Evolutionary conservation across 2,797 vertebrate genomes (phyloP), one percentile per base, ranked within the genome.

Genomic region (Neomorphus geoffroyi): DNA sequence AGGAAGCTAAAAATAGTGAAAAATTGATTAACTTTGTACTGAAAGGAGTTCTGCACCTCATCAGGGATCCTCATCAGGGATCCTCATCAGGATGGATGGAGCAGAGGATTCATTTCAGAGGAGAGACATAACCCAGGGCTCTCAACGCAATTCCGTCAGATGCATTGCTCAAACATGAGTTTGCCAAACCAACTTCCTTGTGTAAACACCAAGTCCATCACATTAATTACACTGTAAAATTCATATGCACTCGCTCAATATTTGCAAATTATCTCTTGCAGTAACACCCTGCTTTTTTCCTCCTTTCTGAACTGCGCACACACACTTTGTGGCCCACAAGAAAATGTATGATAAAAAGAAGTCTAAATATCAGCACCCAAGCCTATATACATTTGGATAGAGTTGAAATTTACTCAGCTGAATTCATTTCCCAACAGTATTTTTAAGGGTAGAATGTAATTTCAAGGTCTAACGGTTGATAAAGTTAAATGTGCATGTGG

Each of bases 401-500:
- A 91, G 65, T 61, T 78, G 74, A 64, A 78, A 91, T 97, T 96
- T 96, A 87, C 78, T 86, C 84, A 95, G 81, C 67, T 93, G 88
- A 94, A 87, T 95, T 96, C 22, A 95, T 95, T 94, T 96, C 93
- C 90, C 93, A 85, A 22, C 50, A 85, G 92, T 82, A 71, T 78
- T 92, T 95, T 95, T 96, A 95, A 92, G 75, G 46, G 64, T 64
- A 89, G 90, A 94, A 96, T 91, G 92, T 64, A 93, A 96, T 97
- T 96, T 97, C 93, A 95, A 94, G 88, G 93, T 93, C 90, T 95
- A 95, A 85, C 0, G 19, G 79, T 71, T 91, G 91, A 85, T 83
- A 82, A 93, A 93, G 86, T 86, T 85, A 94, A 94, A 81, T 7
- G 30, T 54, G 78, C 71, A 51, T 1, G 2, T 4, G n/a, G 78